phyloP scores from a whole-genome alignment of 2,888 invertebrate genomes.

The Arenicola marina region DNA sequence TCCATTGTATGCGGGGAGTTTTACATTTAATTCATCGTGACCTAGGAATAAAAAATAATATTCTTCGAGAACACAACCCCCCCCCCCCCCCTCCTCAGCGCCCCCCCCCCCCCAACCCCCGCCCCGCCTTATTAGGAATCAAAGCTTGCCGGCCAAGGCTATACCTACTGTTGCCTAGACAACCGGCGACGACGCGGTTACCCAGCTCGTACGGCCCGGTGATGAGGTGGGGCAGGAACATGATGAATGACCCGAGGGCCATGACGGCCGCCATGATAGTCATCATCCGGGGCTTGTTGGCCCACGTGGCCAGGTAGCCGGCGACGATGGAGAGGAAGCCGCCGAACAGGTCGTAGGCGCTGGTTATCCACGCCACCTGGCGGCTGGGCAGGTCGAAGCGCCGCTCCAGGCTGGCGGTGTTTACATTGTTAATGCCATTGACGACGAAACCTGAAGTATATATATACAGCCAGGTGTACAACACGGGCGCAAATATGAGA shows the following conservation, averaged over 20 bases:
- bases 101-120: too few relatives aligned
- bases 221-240: conserved; percentile 80
- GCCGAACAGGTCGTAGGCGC: conserved; percentile 52
- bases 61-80: too few relatives aligned
- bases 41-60: too few relatives aligned
- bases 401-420: conserved; percentile 49
- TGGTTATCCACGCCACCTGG: conserved; percentile 48
- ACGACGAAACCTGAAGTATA: conserved; percentile 48
- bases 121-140: too few relatives aligned
- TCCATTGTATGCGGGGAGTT: too few relatives aligned
- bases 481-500: too few relatives aligned
- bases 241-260: conserved; percentile 71
- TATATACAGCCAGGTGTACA: too few relatives aligned
- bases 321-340: conserved; percentile 63
- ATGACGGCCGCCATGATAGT: conserved; percentile 77
- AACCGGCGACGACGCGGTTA: too few relatives aligned
- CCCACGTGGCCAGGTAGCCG: conserved; percentile 74
- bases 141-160: too few relatives aligned
- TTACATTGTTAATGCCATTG: conserved; percentile 55
- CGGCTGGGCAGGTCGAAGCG: conserved; percentile 51
- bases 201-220: conserved; percentile 68
- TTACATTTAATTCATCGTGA: too few relatives aligned
- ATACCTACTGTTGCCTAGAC: too few relatives aligned
- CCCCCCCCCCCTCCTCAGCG: too few relatives aligned
- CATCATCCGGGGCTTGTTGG: conserved; percentile 66